Base-by-base conservation (phyloP, 2,113 vertebrate genomes). In the Heteronetta atricapilla region DNA sequence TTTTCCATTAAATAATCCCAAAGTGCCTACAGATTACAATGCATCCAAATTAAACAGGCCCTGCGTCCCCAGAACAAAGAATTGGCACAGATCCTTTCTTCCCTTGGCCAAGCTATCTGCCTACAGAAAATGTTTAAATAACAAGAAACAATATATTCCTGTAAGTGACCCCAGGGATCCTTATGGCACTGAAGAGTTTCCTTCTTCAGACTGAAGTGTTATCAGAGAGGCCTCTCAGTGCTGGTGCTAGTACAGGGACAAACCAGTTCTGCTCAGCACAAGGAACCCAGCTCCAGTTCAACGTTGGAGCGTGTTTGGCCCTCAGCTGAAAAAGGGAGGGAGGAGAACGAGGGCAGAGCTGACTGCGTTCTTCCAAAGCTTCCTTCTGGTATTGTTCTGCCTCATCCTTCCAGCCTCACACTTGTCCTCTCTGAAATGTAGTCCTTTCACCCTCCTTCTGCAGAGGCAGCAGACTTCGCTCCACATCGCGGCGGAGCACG, bases 381-480 rank as follows among this genome's bases (percentile, higher is more conserved):
- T 91, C 28, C 44, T 81, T 33, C 64, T 78, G 50, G 10, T 26
- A 6, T 22, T 26, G 14, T 34, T 77, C 50, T 62, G 13, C 34
- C 50, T 28, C 38, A 1, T 33, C 36, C 80, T 59, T 59, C 31
- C 36, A 84, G 64, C 8, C n/a, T 92, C n/a, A 13, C 8, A 1
- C n/a, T 83, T 90, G 21, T 28, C 19, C 42, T 33, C 34, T 78
- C 80, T 92, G 80, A 88, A 74, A 52, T 38, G 7, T 8, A 34
- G 28, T 33, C 34, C 38, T 90, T 82, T 78, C 26, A 8, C 53
- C 6, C 44, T 78, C 42, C 52, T 36, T 36, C 48, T 88, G 73
- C 90, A 99, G 99, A 98, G 99, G 94, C 98, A 98, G 95, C 99
- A 99, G 97, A 99, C 98, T 0, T 96, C 98, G 0, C 97, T 99